phyloP scores from a whole-genome alignment of 2,113 vertebrate genomes.

The Falco punctatus region DNA sequence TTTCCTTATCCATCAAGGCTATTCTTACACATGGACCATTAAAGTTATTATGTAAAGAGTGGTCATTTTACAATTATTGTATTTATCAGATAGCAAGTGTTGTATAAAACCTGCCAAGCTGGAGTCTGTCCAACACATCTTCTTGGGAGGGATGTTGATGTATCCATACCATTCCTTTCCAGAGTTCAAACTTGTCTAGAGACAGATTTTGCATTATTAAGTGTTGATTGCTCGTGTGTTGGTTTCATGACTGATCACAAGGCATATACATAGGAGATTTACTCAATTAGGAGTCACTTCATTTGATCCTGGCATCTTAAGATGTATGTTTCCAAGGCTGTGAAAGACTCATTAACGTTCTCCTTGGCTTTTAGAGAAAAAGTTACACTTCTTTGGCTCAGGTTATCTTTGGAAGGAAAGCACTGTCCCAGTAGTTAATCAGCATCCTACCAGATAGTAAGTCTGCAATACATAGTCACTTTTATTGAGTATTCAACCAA shows the following conservation, averaged over 20 bases:
- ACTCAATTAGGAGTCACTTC: background rate
- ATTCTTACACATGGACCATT: background rate
- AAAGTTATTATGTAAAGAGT: background rate
- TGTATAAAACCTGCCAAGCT: background rate
- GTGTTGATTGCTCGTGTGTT: background rate
- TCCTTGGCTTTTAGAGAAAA: background rate
- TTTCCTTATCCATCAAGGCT: background rate
- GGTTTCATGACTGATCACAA: background rate
- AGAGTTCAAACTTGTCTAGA: background rate
- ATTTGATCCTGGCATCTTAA: background rate
- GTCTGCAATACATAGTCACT: background rate
- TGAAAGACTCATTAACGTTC: background rate
- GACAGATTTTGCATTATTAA: background rate
- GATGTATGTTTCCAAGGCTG: constrained; percentile 9
- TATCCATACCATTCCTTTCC: background rate
- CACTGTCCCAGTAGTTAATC: background rate
- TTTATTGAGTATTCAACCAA: background rate
- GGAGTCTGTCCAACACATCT: background rate
- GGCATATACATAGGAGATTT: background rate
- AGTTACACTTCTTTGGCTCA: background rate
- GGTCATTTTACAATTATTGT: background rate
- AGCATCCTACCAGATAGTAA: background rate
- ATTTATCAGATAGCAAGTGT: background rate
- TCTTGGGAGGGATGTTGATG: background rate
- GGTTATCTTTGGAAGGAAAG: constrained; percentile 2